Conservation (phyloP, 2,113 vertebrate genomes). For the Cyrtonyx montezumae region DNA sequence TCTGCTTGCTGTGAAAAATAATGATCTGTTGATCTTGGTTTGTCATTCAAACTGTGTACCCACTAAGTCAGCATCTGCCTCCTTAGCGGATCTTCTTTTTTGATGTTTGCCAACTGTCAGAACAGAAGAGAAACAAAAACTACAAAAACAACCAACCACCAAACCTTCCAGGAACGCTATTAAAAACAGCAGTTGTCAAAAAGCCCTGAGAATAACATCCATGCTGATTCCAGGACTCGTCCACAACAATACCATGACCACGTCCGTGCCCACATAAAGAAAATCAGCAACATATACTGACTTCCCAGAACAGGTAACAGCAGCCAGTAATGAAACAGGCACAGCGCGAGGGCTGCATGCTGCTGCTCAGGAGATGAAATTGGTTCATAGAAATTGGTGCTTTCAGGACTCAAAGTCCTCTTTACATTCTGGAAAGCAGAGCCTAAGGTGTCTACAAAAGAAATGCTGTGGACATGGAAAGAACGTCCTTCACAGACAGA, state of each 20-base stretch:
- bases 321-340: neutral
- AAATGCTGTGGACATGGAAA: neutral
- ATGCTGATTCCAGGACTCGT: neutral
- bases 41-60: conserved; percentile 65
- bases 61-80: conserved; percentile 61
- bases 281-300: neutral
- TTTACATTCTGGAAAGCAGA: neutral
- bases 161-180: neutral
- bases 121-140: neutral
- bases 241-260: neutral
- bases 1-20: conserved; percentile 73
- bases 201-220: neutral
- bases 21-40: conserved; percentile 69
- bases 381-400: neutral
- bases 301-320: neutral
- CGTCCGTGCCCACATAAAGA: neutral
- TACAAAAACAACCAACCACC: too few species aligned
- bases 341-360: neutral
- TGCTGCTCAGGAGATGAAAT: neutral
- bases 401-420: neutral
- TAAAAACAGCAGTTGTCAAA: neutral
- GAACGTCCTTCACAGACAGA: neutral
- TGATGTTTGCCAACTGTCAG: conserved; percentile 9
- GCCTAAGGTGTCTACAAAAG: neutral
- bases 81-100: conserved; percentile 10